Base-by-base conservation (phyloP, 2,888 invertebrate species). In the Polymixis flavicincta region DNA sequence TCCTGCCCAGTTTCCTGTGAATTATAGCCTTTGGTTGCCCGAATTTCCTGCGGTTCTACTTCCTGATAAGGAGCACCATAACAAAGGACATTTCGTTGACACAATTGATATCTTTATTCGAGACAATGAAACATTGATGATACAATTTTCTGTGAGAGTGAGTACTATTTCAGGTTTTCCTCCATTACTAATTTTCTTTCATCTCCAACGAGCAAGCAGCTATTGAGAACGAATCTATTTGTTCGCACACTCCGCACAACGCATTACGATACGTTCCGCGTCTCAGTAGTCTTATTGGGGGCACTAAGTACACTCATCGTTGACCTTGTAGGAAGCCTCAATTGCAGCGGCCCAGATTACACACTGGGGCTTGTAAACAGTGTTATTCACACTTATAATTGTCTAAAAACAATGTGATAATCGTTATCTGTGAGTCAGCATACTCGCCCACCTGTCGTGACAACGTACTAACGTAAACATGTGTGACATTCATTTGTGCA, bases 341-440 rank as follows among this genome's bases (percentile, higher is more conserved):
- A 89, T 89, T 88, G 88, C 89, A 89, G 64, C 87, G 91, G 71
- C 85, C 88, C 87, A 90, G 88, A 87, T 91, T 85, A 86, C 85
- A 84, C 82, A 85, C 77, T 81, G 83, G 82, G 84, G 85, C 75
- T 87, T 82, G 88, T 89, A 89, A 91, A 91, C 90, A 89, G 67
- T 84, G 82, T 87, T 86, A 88, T 86, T 84, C 85, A 86, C 84
- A 82, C 86, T 78, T 82, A 80, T 85, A 83, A 85, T 89, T 84
- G 76, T 79, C 76, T 80, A 83, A 88, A 88, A 86, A 86, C 78
- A 82, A 85, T 84, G 84, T 87, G 86, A 89, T 91, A 89, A 86
- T 85, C 80, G 87, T 89, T 91, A 91, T 90, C 84, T 74, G 73
- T 92, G 92, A 92, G 84, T 92, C 92, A 92, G 76, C 73, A 67